These are phyloP conservation scores for Patagioenas fasciata DNA, from an alignment of 2,113 vertebrate genomes.

Conservation along the genomic window DNA sequence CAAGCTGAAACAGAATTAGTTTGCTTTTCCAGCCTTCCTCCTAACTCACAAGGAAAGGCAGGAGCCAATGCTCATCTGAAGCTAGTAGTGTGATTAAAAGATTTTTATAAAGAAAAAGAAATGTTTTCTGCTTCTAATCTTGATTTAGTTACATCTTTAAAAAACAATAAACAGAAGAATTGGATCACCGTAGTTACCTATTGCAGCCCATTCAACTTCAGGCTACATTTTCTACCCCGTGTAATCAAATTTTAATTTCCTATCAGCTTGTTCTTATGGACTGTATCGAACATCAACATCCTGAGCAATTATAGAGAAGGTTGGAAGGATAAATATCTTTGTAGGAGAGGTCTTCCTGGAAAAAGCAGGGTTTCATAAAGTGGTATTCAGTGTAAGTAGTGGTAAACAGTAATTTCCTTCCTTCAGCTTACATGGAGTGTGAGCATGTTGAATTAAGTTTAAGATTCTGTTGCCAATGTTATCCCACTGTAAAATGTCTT, in stretches of 20 bases:
- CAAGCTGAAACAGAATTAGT: neutral
- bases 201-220: neutral
- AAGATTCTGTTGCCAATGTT: neutral
- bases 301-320: neutral
- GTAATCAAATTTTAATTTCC: slow-evolving; percentile 22
- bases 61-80: neutral
- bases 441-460: neutral
- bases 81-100: neutral
- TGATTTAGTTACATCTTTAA: slow-evolving; percentile 5
- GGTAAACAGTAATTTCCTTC: neutral
- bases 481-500: neutral
- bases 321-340: neutral
- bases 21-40: neutral
- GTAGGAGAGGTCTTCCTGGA: neutral
- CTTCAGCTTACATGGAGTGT: neutral
- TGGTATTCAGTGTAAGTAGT: neutral
- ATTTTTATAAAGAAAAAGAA: neutral
- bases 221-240: neutral
- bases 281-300: neutral
- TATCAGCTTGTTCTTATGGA: neutral
- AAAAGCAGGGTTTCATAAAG: neutral
- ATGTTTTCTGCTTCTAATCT: neutral
- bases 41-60: neutral
- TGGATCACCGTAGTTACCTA: neutral
- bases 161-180: neutral